Percentiles rank a stretch among this genome's conserved stretches.
Conservation (phyloP, 2,797 vertebrate species). For the Sebastes trivittatus region DNA sequence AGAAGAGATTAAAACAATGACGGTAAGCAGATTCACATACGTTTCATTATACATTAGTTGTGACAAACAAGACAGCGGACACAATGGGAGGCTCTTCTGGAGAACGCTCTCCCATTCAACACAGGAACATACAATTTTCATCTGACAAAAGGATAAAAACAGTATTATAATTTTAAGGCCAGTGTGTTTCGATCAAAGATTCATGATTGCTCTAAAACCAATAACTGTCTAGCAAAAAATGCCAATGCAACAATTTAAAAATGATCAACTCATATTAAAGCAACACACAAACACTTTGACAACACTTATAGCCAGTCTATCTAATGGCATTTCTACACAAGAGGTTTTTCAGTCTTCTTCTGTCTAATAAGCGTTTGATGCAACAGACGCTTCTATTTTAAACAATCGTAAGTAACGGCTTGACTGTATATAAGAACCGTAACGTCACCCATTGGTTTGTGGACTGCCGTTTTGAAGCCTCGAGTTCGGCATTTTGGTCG, state of each 20-base stretch:
- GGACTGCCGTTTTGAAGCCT: no score
- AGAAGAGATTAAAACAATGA: slow-evolving; percentile 43
- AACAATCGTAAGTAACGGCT: not conserved
- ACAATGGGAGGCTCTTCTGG: slow-evolving; percentile 43
- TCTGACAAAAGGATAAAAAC: slow-evolving; percentile 5
- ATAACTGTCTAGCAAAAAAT: not conserved
- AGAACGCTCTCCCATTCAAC: slow-evolving; percentile 48
- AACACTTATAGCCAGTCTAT: not conserved
- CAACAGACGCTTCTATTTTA: not conserved
- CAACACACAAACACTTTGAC: not conserved
- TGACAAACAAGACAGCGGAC: slow-evolving; percentile 43
- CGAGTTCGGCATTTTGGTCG: no score
- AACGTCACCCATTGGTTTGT: no score
- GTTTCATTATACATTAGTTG: slow-evolving; percentile 36
- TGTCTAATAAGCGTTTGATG: not conserved
- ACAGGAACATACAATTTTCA: slow-evolving; percentile 6
- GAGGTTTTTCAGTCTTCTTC: not conserved
- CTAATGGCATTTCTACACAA: not conserved
- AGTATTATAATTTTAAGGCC: slow-evolving; percentile 10
- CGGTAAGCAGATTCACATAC: slow-evolving; percentile 45
- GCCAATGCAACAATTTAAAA: not conserved
- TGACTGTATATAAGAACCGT: no score
- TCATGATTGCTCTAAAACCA: not conserved
- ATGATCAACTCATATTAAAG: not conserved
- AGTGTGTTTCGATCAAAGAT: slow-evolving; percentile 28